Conservation (phyloP, 2,888 invertebrate species). For the Tipula confusa region DNA sequence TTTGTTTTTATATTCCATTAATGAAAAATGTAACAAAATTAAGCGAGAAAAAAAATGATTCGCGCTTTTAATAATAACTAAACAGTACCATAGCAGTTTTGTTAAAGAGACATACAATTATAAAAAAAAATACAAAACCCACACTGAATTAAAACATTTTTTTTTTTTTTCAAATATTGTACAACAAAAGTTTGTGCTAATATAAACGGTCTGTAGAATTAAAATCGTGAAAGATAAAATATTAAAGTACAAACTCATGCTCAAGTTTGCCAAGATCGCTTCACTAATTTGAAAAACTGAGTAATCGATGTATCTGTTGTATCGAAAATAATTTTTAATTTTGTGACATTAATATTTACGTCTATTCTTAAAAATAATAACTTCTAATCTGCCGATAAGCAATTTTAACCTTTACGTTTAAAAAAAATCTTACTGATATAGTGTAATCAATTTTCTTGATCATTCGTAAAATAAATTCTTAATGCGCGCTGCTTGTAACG, state of each 20-base stretch:
- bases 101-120: not conserved
- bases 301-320: too few species aligned
- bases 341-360: too few species aligned
- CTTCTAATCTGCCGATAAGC: not conserved
- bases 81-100: not conserved
- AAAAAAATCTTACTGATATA: not conserved
- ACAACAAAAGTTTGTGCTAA: not conserved
- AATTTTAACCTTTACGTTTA: not conserved
- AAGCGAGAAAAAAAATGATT: not conserved
- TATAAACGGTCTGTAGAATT: not conserved
- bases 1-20: not conserved
- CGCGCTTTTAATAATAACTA: not conserved
- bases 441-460: not conserved
- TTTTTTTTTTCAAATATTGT: not conserved
- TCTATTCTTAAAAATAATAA: too few species aligned
- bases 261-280: too few species aligned
- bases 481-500: not conserved
- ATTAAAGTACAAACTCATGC: too few species aligned
- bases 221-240: too few species aligned
- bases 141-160: not conserved
- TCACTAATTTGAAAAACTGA: too few species aligned
- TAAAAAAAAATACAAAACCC: constrained; percentile 6
- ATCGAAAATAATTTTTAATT: too few species aligned
- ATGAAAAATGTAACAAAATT: not conserved
- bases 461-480: not conserved